Base-by-base conservation (phyloP, 2,797 vertebrate species). In the Anisognathus igniventris region DNA sequence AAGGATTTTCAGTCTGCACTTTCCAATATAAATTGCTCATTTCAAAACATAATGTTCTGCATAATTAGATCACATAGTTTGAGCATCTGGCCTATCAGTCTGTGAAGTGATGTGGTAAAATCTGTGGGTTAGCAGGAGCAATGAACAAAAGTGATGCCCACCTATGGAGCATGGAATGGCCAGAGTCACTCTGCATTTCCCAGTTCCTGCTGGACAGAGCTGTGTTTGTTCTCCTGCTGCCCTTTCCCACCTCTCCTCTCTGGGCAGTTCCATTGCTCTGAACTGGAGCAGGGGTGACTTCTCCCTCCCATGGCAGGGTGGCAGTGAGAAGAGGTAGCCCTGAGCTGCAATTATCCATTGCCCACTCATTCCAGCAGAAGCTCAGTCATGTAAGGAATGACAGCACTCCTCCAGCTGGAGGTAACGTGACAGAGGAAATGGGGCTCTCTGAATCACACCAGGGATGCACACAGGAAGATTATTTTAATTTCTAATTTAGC, bases 31-130 rank as follows among this genome's bases (percentile, higher is more conserved):
- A 95, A 95, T 88, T 75, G 81, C 72, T 87, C 35, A 51, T 94
- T 96, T 77, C n/a, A 83, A 93, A 94, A 61, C 72, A 67, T 83
- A 90, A 86, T 35, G 72, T 65, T 94, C 54, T 86, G 75, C 81
- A 28, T 95, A 93, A 95, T 95, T 92, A 93, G 92, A 93, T 93
- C 64, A 53, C 67, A 61, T 44, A 83, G 58, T 75, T 44, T 70
- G 68, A 85, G 88, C 81, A 89, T 93, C 84, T 92, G 94, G 81
- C 78, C 92, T 61, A 40, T 88, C 86, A 53, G 68, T 53, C 60
- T 80, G 73, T 57, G 74, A 89, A 88, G 68, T 35, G 81, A 68
- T 65, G 58, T 62, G 61, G 47, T 67, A 35, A 94, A 86, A 88
- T 66, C 86, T 51, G 33, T 35, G 86, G 48, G 40, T 66, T 66